phyloP scores from a whole-genome alignment of 53 echinoderm and acorn worm genomes.

The Actinopyga echinites region DNA sequence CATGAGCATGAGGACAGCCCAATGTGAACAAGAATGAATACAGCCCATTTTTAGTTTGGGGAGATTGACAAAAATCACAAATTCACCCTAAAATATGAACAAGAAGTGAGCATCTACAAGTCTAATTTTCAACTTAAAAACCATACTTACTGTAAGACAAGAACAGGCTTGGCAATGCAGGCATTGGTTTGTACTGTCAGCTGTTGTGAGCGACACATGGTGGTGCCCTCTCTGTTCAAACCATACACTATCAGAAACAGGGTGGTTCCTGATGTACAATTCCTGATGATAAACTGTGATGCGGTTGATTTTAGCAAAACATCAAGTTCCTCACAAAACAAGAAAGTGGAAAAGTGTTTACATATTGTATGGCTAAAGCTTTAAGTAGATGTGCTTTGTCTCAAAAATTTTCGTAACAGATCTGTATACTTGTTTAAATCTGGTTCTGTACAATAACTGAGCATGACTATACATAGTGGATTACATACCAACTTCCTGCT shows the following conservation, averaged over 20 bases:
- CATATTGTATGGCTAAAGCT: not conserved
- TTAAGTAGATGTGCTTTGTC: not conserved
- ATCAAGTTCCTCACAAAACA: constrained; percentile 65
- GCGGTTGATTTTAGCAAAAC: constrained; percentile 63
- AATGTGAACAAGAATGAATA: no score
- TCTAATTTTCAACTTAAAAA: not conserved
- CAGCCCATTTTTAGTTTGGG: no score
- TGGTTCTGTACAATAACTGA: no score
- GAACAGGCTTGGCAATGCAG: constrained; percentile 63
- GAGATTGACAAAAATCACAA: no score
- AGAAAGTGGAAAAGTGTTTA: no score
- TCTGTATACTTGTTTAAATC: no score
- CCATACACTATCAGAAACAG: constrained; percentile 72
- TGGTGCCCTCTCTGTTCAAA: constrained; percentile 55
- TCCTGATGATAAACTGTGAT: constrained; percentile 71
- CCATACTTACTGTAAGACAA: constrained; percentile 57
- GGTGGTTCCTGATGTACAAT: constrained; percentile 72
- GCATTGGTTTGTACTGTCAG: constrained; percentile 78
- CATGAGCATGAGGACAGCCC: no score
- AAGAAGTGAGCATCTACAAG: no score
- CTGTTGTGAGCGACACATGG: constrained; percentile 76
- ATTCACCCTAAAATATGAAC: no score
- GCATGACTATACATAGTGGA: no score
- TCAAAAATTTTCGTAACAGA: no score
- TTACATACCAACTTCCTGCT: no score